Base-by-base conservation (phyloP, 35 echinoderm and acorn worm genomes). In the Ptychodera flava region DNA sequence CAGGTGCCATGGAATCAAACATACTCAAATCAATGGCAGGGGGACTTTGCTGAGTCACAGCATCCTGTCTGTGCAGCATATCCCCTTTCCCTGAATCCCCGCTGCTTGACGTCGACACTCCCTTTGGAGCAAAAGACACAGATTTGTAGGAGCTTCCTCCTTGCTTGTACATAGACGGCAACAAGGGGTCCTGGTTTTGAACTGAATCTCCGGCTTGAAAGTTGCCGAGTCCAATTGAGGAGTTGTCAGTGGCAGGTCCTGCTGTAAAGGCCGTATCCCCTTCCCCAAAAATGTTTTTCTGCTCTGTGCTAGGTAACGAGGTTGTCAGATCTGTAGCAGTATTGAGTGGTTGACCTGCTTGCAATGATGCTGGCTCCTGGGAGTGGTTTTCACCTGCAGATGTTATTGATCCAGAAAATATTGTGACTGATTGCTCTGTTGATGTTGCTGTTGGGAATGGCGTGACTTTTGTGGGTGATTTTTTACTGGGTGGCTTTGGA, bases 401-500 rank as follows among this genome's bases (percentile, higher is more conserved):
- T 81, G 28, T 28, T 28, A n/a, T 87, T 28, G 86, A 34, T 12
- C 35, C 86, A 0, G 32, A 16, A 15, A 35, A 31, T 79, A 37
- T 87, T 35, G 78, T 79, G 15, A n/a, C 79, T 6, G 2, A 6
- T 34, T 35, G 14, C 6, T 38, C 33, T 32, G n/a, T 36, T 34
- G 82, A 14, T 28, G n/a, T 84, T 10, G 32, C 28, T 32, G 22
- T 84, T 29, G 79, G 32, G 0, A 33, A 30, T 36, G 76, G 85
- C 29, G 38, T 89, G 0, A 83, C 36, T 32, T 32, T 34, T 37
- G 35, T 36, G 0, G 34, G 30, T 83, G 33, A 36, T 83, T 34
- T 83, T 36, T 83, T 83, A 34, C 35, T 36, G 2, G 96, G 96
- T 30, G 96, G 93, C 14, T 85, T 52, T 1, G 96, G 96, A 15